A percentile compares a stretch with the other conserved stretches of the same genome.
Conservation (phyloP, 2,888 invertebrate genomes). For the Syrista parreyssii region DNA sequence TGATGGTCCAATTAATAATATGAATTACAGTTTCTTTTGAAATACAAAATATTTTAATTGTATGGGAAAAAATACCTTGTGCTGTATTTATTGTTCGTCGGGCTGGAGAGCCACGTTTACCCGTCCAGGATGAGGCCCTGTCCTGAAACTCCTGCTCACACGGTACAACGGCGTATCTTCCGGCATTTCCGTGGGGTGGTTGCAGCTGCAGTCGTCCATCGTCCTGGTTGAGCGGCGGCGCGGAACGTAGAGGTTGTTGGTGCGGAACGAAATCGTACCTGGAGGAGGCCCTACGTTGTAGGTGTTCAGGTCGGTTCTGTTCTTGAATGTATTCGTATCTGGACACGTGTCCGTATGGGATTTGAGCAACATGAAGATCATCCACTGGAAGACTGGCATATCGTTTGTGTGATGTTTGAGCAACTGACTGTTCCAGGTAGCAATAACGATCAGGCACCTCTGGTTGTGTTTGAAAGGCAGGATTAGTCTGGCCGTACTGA, state of each 20-base stretch:
- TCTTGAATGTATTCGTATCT: constrained; percentile 59
- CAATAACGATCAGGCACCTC: constrained; percentile 46
- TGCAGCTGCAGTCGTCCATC: constrained; percentile 37
- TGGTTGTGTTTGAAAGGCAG: constrained; percentile 47
- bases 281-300: constrained; percentile 44
- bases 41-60: neutral
- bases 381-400: constrained; percentile 51
- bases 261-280: constrained; percentile 52
- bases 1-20: neutral
- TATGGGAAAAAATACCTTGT: constrained; percentile 34
- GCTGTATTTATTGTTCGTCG: constrained; percentile 45
- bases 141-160: constrained; percentile 46
- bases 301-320: constrained; percentile 37
- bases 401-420: constrained; percentile 33
- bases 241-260: constrained; percentile 50
- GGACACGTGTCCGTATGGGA: constrained; percentile 33
- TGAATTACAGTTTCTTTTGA: neutral
- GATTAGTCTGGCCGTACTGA: constrained; percentile 52
- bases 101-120: constrained; percentile 27
- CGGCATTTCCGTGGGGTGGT: constrained; percentile 35
- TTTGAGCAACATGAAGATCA: constrained; percentile 29
- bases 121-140: constrained; percentile 31
- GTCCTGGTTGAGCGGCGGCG: constrained; percentile 48
- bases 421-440: constrained; percentile 43
- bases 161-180: constrained; percentile 48